Conservation (phyloP, 2,113 vertebrate species). For the Nematolebias whitei region DNA sequence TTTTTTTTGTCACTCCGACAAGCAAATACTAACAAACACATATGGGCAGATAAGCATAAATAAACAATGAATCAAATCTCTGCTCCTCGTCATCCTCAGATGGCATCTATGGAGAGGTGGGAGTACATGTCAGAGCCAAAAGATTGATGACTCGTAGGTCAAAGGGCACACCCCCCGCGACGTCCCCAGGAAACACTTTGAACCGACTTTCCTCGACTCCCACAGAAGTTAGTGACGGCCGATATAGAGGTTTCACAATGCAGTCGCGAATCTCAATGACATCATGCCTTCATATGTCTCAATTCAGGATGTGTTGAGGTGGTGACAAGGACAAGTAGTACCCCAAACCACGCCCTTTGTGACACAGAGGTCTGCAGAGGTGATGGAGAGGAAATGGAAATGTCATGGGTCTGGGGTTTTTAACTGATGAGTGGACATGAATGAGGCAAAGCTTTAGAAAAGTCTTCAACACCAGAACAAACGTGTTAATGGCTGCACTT, state of each 20-base stretch:
- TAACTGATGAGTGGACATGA: constrained; percentile 65
- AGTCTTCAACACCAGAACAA: constrained; percentile 51
- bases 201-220: constrained; percentile 50
- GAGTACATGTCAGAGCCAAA: constrained; percentile 58
- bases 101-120: constrained; percentile 48
- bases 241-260: constrained; percentile 44
- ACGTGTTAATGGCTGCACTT: constrained; percentile 48
- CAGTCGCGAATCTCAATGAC: constrained; percentile 45
- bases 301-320: constrained; percentile 54
- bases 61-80: constrained; percentile 5
- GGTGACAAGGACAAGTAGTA: constrained; percentile 7
- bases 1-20: neutral
- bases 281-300: constrained; percentile 53
- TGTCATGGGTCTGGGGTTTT: constrained; percentile 56
- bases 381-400: constrained; percentile 69
- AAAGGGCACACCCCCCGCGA: constrained; percentile 69
- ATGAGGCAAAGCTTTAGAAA: constrained; percentile 47
- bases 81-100: constrained; percentile 30
- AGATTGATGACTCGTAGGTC: constrained; percentile 75
- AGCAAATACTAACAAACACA: constrained; percentile 6
- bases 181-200: constrained; percentile 74
- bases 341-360: constrained; percentile 53
- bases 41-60: constrained; percentile 16
- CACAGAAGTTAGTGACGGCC: constrained; percentile 70
- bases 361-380: constrained; percentile 51